Percentiles rank a stretch among this genome's conserved stretches.
phyloP scores from a whole-genome alignment of 2,113 vertebrate species.

The Chlorodrepanis virens region DNA sequence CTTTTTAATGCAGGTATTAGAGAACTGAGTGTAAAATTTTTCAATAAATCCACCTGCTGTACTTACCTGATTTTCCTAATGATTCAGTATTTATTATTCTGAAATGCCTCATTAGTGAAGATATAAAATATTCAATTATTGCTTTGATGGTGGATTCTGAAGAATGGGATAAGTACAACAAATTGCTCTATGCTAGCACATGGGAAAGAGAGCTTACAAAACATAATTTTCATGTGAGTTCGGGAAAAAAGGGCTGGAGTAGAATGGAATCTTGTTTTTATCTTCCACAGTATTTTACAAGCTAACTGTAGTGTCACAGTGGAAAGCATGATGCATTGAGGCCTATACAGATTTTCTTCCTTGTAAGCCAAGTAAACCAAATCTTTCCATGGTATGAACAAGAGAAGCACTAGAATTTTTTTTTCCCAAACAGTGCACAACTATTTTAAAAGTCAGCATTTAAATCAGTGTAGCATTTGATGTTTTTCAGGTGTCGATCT shows the following conservation, averaged over 20 bases:
- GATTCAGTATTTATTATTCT: not conserved
- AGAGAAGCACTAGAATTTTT: not conserved
- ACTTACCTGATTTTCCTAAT: not conserved
- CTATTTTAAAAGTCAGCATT: not conserved
- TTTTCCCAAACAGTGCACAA: not conserved
- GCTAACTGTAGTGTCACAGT: not conserved
- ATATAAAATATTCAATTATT: not conserved
- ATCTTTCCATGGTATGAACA: not conserved
- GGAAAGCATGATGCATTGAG: not conserved
- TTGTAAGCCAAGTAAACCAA: not conserved
- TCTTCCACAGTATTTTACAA: not conserved
- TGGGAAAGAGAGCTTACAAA: not conserved
- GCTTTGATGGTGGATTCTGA: not conserved
- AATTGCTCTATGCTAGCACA: not conserved
- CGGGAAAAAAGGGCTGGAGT: not conserved
- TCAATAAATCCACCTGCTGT: not conserved
- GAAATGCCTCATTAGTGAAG: not conserved
- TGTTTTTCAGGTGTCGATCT: not conserved
- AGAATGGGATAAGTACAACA: not conserved
- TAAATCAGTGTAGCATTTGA: not conserved
- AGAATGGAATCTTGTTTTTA: not conserved
- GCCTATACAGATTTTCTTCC: not conserved
- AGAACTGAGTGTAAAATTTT: not conserved
- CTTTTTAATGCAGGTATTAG: not conserved
- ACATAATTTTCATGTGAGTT: not conserved